Evolutionary conservation across 2,888 invertebrate species (phyloP), one percentile per base, ranked within the genome.

Genomic region (Noctuana brunneofusca): DNA sequence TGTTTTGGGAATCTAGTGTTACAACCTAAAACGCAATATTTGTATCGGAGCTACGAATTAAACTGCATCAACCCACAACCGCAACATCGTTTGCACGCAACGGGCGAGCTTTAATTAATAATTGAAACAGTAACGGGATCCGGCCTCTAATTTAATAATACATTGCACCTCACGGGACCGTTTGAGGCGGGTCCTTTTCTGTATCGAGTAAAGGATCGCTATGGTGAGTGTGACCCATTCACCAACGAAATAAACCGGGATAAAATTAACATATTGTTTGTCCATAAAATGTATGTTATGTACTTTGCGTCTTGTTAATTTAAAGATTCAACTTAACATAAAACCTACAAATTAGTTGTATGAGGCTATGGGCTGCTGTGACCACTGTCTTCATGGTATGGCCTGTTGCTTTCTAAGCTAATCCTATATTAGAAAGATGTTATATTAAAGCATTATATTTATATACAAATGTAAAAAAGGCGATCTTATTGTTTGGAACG

Each of bases 81-180:
- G 16, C 62, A 54, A 67, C 64, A 64, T 65, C 65, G 64, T 57
- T 60, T 48, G 66, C 69, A 67, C 68, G 69, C 69, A 62, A 66
- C 64, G 52, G 43, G 52, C 62, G 58, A 63, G 66, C 71, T 73
- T 76, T 78, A 78, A 80, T 81, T 81, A 80, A 80, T 84, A 78
- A 82, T 74, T 74, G 72, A 75, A 69, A 75, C 76, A 79, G 81
- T 74, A 78, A 75, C 78, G 76, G 78, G 77, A 76, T 77, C 75
- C 78, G 74, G 75, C 76, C 70, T 72, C 75, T 80, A 78, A 81
- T 83, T 79, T 79, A 77, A 79, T 76, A 73, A 70, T 69, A 69
- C 76, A 81, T 79, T 79, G 79, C 78, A 81, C 79, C 81, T 75
- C 69, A 70, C 69, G 75, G 78, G 74, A 74, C 72, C 76, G 74